Evolutionary conservation across 2,113 vertebrate species (phyloP), one percentile per base, ranked within the genome.

Genomic region (Hiodon alosoides): DNA sequence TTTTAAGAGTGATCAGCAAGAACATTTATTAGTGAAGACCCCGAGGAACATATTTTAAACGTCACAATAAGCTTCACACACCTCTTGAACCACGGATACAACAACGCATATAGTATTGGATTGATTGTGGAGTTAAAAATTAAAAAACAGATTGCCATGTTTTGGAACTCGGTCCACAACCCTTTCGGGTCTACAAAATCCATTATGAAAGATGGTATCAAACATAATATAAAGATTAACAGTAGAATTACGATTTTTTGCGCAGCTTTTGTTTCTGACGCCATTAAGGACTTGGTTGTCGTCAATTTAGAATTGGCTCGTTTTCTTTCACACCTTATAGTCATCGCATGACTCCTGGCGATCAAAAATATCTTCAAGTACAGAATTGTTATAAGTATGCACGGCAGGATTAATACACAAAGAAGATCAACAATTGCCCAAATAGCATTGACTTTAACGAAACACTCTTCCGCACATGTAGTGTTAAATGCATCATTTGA

Each of bases 51-150:
- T 71, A 80, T 67, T 50, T 61, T 54, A 31, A 70, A n/a, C 50
- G 78, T 80, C 5, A 93, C 59, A 84, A 82, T 82, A 4, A 78
- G 31, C 72, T 80, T 80, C 31, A 79, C 31, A 13, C 77, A 68
- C 73, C 67, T 81, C 53, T 75, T 72, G 74, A 84, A 84, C 83
- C 83, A 84, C 0, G 83, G 79, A 46, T 82, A 84, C 53, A 81
- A 82, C n/a, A 82, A 51, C 11, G 77, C 81, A 70, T 84, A 84
- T 69, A 84, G 78, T 5, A 84, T 8, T 0, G 83, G 83, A 76
- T 84, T 84, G 58, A 84, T 78, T 1, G 78, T 60, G 4, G 81
- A 84, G 51, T 84, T 84, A 52, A 52, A 7, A 0, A 83, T 46
- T 16, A 72, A 79, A 55, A 82, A 72, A 9, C 58, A 59, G 31